A percentile compares a stretch with the other conserved stretches of the same genome.
Conservation (phyloP, 2,797 vertebrate species). For the Discoglossus pictus region DNA sequence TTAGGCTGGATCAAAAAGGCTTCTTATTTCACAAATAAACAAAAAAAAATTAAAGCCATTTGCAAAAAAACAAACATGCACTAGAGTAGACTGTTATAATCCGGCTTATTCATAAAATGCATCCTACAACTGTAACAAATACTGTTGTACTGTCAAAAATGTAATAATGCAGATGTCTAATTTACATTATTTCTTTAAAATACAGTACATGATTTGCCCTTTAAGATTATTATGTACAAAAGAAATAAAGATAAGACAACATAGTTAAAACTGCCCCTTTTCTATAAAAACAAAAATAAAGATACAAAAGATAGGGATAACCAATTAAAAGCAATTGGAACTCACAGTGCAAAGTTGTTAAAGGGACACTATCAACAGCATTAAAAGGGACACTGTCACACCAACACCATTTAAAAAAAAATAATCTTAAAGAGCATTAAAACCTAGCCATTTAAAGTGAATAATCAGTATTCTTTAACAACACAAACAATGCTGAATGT, state of each 20-base stretch:
- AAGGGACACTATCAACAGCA: background rate
- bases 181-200: background rate
- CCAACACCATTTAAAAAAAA: no score
- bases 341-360: conserved; percentile 24
- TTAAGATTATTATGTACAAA: background rate
- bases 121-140: background rate
- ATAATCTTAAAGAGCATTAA: no score
- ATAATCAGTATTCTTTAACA: no score
- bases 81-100: background rate
- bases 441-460: no score
- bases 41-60: background rate
- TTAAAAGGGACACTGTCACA: no score
- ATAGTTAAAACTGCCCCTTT: conserved; percentile 1
- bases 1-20: background rate
- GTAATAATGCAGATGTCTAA: background rate
- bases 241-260: background rate
- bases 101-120: background rate
- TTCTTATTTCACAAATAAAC: background rate
- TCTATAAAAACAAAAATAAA: background rate
- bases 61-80: background rate
- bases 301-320: no score
- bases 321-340: background rate
- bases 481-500: no score
- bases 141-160: background rate
- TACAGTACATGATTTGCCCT: background rate